Evolutionary conservation across 2,888 invertebrate genomes (phyloP).

Genomic region (Synergus gifuensis): DNA sequence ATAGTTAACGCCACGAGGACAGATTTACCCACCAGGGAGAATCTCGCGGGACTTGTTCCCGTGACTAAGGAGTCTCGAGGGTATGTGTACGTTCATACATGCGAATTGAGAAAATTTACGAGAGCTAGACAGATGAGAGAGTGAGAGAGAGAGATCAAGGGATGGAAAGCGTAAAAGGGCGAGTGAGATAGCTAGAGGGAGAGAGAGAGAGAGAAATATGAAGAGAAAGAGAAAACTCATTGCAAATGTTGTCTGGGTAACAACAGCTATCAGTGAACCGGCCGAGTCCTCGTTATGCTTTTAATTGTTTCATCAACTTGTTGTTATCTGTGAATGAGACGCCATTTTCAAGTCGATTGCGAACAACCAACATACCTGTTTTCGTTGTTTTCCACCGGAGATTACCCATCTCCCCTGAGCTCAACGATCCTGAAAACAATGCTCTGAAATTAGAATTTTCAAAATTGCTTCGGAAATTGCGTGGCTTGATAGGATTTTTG

Average conservation of each 20-base stretch:
- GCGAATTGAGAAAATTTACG: conserved; percentile 74
- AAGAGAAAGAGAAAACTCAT: conserved; percentile 24
- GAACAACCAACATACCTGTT: conserved; percentile 9
- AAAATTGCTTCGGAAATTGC: conserved; percentile 38
- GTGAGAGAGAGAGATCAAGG: neutral
- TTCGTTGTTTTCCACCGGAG: conserved; percentile 14
- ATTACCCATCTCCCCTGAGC: conserved; percentile 21
- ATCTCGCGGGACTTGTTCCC: conserved; percentile 67
- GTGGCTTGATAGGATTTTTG: conserved; percentile 19
- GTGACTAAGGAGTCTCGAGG: conserved; percentile 72
- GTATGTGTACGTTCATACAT: conserved; percentile 72
- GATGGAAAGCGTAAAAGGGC: neutral
- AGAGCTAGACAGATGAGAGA: conserved; percentile 54
- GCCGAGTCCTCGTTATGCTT: conserved; percentile 71
- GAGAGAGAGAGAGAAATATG: conserved; percentile 8
- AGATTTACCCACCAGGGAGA: conserved; percentile 69
- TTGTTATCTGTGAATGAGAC: conserved; percentile 69
- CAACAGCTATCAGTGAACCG: conserved; percentile 67
- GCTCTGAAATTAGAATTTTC: conserved; percentile 15
- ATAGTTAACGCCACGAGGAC: conserved; percentile 72
- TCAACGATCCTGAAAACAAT: conserved; percentile 28
- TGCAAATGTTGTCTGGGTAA: conserved; percentile 58
- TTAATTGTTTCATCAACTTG: conserved; percentile 76
- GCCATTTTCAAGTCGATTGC: conserved; percentile 60
- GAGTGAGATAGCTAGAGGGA: neutral